Conservation (phyloP, 2,113 vertebrate species). For the Dendropsophus ebraccatus region DNA sequence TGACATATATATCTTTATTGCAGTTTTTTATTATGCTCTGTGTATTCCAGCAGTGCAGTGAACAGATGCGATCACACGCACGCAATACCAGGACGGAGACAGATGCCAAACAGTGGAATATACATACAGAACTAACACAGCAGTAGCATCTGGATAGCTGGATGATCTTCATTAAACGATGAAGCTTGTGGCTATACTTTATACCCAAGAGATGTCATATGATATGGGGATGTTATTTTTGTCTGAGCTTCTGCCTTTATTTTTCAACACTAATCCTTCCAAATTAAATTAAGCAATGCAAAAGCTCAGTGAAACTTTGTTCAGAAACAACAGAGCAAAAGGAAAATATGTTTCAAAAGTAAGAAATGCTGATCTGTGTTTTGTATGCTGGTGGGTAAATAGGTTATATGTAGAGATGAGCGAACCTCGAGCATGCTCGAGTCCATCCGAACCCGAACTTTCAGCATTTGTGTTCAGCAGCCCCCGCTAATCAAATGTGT, state of each 20-base stretch:
- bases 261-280: conserved; percentile 41
- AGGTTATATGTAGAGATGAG: neutral
- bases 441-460: too few relatives aligned
- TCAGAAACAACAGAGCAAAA: too few relatives aligned
- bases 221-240: conserved; percentile 65
- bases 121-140: conserved; percentile 66
- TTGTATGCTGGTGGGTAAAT: neutral
- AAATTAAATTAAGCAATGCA: conserved; percentile 33
- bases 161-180: conserved; percentile 59
- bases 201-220: conserved; percentile 64
- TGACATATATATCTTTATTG: conserved; percentile 73
- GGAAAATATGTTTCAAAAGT: too few relatives aligned
- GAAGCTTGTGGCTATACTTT: conserved; percentile 62
- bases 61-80: conserved; percentile 73
- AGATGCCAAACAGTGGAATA: conserved; percentile 71
- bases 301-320: neutral
- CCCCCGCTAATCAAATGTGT: too few relatives aligned
- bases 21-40: conserved; percentile 67
- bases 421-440: too few relatives aligned
- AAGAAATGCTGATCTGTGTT: neutral
- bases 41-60: conserved; percentile 63
- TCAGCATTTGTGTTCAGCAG: too few relatives aligned
- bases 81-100: conserved; percentile 69
- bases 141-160: conserved; percentile 73
- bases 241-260: conserved; percentile 43